Evolutionary conservation across 2,797 vertebrate species (phyloP).

Genomic region (Semotilus atromaculatus): DNA sequence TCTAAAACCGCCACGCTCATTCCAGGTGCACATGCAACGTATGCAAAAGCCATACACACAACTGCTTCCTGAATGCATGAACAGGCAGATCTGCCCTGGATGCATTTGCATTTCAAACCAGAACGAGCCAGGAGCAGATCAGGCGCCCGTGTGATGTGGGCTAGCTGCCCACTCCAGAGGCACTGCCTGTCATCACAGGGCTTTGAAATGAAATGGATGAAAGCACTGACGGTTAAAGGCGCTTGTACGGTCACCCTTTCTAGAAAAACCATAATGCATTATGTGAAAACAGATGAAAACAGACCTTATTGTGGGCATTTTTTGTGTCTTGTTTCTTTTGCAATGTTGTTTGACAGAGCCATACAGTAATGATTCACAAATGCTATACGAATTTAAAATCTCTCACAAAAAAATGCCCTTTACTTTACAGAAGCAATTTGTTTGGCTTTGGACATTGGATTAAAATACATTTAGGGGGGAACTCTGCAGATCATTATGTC

Average conservation of each 20-base stretch:
- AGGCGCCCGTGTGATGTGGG: constrained; percentile 47
- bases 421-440: constrained; percentile 42
- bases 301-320: constrained; percentile 22
- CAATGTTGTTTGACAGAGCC: constrained; percentile 26
- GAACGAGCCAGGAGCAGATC: constrained; percentile 47
- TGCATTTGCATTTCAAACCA: constrained; percentile 62
- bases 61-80: constrained; percentile 52
- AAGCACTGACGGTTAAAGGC: constrained; percentile 44
- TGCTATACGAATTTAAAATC: neutral
- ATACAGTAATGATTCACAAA: neutral
- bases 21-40: constrained; percentile 38
- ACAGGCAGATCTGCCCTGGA: constrained; percentile 45
- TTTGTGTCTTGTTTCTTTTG: constrained; percentile 27
- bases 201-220: constrained; percentile 54
- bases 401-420: constrained; percentile 27
- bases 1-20: constrained; percentile 29
- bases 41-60: constrained; percentile 34
- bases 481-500: neutral
- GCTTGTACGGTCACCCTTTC: constrained; percentile 30
- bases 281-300: constrained; percentile 37
- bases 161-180: constrained; percentile 42
- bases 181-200: constrained; percentile 49
- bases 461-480: neutral
- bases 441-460: neutral
- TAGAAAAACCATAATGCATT: constrained; percentile 27